phyloP scores from a whole-genome alignment of 2,113 vertebrate species.

The Lathamus discolor region DNA sequence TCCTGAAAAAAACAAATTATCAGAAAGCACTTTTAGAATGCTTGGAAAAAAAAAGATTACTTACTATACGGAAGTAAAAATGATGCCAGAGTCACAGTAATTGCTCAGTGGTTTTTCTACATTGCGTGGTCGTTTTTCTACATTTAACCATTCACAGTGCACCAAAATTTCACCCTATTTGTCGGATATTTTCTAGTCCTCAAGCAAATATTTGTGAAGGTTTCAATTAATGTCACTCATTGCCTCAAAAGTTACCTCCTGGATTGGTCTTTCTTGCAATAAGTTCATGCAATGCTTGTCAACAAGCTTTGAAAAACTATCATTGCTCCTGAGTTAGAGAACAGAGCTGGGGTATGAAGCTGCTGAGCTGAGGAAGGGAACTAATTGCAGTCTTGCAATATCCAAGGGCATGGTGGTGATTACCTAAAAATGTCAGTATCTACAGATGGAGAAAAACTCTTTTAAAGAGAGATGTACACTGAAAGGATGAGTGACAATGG shows the following conservation, averaged over 20 bases:
- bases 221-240: not conserved
- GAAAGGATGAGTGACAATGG: not conserved
- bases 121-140: not conserved
- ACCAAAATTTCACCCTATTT: not conserved
- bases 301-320: not conserved
- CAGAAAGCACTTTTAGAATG: not conserved
- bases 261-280: not conserved
- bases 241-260: not conserved
- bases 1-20: conserved; percentile 6
- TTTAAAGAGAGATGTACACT: not conserved
- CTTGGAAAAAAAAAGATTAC: not conserved
- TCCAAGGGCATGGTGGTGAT: not conserved
- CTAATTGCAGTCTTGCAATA: not conserved
- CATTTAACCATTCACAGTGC: not conserved
- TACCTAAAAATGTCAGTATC: not conserved
- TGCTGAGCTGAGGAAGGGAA: not conserved
- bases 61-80: not conserved
- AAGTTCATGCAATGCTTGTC: not conserved
- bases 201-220: not conserved
- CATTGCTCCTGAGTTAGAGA: not conserved
- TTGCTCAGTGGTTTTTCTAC: not conserved
- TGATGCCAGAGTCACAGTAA: not conserved
- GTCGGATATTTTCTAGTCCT: not conserved
- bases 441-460: not conserved
- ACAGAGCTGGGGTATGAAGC: not conserved